Base-by-base conservation (phyloP, 2,113 vertebrate genomes). In the Myocastor coypus region DNA sequence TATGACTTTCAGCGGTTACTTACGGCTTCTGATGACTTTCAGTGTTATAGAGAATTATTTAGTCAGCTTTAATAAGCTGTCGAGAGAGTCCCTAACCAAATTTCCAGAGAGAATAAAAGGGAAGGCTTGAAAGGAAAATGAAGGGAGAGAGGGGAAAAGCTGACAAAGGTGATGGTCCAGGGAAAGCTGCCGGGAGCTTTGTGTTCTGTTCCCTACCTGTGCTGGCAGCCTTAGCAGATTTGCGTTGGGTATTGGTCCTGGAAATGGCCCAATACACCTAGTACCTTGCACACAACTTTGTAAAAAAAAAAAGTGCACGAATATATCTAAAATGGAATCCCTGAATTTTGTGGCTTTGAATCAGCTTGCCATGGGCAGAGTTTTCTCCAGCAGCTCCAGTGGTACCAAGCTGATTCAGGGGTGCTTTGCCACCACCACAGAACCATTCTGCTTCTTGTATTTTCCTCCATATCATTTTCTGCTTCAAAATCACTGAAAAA, bases 381-480 rank as follows among this genome's bases (percentile, higher is more conserved):
- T 1, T 46, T 30, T 50, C 73, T 8, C 2, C 42, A 30, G 8
- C 6, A 17, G 42, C 26, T 50, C 30, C 1, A 26, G 73, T 12
- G 11, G 26, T 77, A 26, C 73, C 46, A 26, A 77, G 40, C 40
- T 12, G 3, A 7, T 13, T 5, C 5, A 42, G 73, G 52, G 40
- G 9, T 0, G 13, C 0, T 0, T 2, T 2, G 12, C 22, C 0
- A 0, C 2, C 7, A 1, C 40, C 9, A 14, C 0, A 5, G 26
- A 12, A 46, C 11, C 11, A 0, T 57, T 4, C 17, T 30, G 22
- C 12, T 8, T 52, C 52, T 37, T 5, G 0, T 24, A 20, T 22
- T 52, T 40, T 40, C 19, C 22, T 28, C 32, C 6, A 11, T 30
- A 8, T n/a, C 17, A 46, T 19, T 63, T 86, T 78, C 30, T 10